phyloP scores from a whole-genome alignment of 53 echinoderm and acorn worm genomes.

The Holothuria scabra region DNA sequence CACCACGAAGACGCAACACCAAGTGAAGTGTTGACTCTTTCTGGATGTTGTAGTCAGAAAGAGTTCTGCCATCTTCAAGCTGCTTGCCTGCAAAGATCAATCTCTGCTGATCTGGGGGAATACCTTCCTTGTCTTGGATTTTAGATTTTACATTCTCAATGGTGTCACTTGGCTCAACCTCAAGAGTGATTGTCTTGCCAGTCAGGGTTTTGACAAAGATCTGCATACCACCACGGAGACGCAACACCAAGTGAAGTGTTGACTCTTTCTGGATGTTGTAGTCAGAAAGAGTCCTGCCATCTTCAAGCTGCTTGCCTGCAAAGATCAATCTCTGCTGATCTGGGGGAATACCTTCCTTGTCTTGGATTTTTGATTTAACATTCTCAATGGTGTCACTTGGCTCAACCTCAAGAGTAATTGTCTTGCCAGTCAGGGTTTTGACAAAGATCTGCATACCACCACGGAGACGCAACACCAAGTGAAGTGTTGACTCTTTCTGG shows the following conservation, averaged over 20 bases:
- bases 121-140: conserved; percentile 98
- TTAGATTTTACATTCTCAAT: too few species aligned
- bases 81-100: conserved; percentile 99
- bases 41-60: conserved; percentile 99
- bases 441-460: conserved; percentile 94
- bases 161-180: conserved; percentile 99
- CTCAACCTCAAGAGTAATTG: conserved; percentile 93
- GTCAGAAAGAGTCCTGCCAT: conserved; percentile 97
- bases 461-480: conserved; percentile 56
- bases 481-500: conserved; percentile 56
- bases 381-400: too few species aligned
- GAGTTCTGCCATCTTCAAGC: conserved; percentile 97
- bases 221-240: conserved; percentile 91
- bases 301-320: conserved; percentile 99
- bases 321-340: conserved; percentile 99
- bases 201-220: conserved; percentile 94
- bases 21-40: conserved; percentile 98
- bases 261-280: conserved; percentile 99
- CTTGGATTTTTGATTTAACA: too few species aligned
- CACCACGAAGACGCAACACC: conserved; percentile 79
- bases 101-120: conserved; percentile 99
- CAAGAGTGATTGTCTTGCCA: conserved; percentile 88
- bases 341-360: conserved; percentile 98
- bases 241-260: conserved; percentile 92
- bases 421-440: conserved; percentile 92